phyloP scores from a whole-genome alignment of 2,113 vertebrate species.

The Podarcis raffonei region DNA sequence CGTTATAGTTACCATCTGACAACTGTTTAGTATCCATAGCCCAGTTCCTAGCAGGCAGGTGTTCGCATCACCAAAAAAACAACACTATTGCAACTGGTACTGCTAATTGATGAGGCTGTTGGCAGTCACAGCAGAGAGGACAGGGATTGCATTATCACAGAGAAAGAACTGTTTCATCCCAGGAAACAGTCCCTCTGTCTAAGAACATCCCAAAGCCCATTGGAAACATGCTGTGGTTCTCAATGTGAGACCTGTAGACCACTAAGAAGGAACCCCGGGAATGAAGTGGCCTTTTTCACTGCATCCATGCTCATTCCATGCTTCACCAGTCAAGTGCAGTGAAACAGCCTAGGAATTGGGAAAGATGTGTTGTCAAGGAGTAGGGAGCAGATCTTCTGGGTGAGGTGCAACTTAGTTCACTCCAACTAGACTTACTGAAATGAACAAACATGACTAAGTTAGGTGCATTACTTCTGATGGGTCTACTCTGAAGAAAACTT shows the following conservation, averaged over 20 bases:
- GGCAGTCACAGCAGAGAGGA: conserved; percentile 73
- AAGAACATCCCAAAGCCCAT: conserved; percentile 24
- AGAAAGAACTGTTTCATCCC: conserved; percentile 59
- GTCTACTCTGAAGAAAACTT: too few species aligned
- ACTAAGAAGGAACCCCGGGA: neutral
- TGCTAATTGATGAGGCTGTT: conserved; percentile 74
- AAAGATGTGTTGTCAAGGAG: too few species aligned
- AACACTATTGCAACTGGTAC: conserved; percentile 71
- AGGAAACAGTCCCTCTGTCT: conserved; percentile 59
- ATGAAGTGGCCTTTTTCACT: neutral
- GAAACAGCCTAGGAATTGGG: neutral
- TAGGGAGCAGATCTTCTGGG: neutral
- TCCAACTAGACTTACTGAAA: too few species aligned
- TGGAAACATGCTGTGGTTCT: neutral
- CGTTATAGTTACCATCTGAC: conserved; percentile 83
- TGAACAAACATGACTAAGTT: too few species aligned
- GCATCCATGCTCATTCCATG: neutral
- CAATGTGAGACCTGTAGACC: neutral
- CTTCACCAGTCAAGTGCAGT: neutral
- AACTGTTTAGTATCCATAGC: conserved; percentile 77
- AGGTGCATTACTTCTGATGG: too few species aligned
- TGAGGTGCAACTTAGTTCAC: too few species aligned
- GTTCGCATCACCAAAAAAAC: conserved; percentile 70
- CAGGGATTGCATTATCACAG: conserved; percentile 59
- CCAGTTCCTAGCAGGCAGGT: conserved; percentile 81